Evolutionary conservation across 1,140 invertebrate genomes (phyloP), one percentile per base, ranked within the genome.

Genomic region (Atta colombica): DNA sequence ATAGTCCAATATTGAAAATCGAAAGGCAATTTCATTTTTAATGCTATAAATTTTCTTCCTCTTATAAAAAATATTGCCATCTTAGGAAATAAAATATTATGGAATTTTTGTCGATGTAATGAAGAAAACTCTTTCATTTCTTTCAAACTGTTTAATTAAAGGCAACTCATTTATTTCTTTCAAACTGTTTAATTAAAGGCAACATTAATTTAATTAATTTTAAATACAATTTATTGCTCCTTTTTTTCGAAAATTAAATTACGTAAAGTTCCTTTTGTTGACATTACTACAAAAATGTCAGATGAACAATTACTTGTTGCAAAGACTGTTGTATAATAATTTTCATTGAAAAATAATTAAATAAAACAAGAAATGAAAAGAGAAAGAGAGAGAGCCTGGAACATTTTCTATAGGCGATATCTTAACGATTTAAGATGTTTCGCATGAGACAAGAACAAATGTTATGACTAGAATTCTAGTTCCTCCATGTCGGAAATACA

Each of bases 111-210:
- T 51, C 18, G 61, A 31, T 6, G 8, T 61, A 51, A 63, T 61
- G 61, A 39, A 28, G 28, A 18, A 74, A 84, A 74, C 39, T 39
- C 39, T 12, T 84, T 84, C 31, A 61, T 74, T 45, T 84, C n/a
- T 84, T 84, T 61, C 55, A 63, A n/a, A 14, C 7, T 16, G 8
- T 14, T 74, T 12, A 25, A 25, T 25, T 25, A 25, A 25, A 25
- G 25, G 25, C 25, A 84, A 74, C 25, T 39, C 39, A 12, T 84
- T 84, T 21, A 61, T 74, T 45, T 84, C 28, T 84, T 84, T 61
- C 55, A 63, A n/a, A 14, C 7, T 16, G 8, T 14, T 74, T 12
- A 25, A 25, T 61, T 58, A 61, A 74, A 75, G n/a, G 35, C 35
- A 72, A 45, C 60, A 45, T 35, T 35, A 6, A 35, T 35, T 35